These are phyloP conservation scores for Manacus vitellinus DNA, from an alignment of 2,113 vertebrate genomes.

Conservation along the genomic window DNA sequence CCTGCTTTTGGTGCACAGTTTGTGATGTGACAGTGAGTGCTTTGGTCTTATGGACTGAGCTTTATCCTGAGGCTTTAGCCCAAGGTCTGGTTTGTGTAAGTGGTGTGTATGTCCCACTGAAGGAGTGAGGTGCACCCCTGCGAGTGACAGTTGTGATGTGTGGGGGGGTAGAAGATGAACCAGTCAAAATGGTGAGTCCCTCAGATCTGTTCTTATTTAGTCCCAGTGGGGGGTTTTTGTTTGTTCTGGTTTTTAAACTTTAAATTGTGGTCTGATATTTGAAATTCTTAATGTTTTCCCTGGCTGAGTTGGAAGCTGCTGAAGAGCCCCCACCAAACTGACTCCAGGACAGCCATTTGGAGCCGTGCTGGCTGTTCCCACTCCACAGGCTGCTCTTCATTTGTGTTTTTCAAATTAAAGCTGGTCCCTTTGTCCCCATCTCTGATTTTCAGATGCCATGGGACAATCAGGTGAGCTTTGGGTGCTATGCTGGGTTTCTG, in stretches of 20 bases:
- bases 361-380: rapidly evolving
- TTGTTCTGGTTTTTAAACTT: neutral
- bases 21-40: neutral
- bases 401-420: neutral
- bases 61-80: neutral
- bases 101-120: rapidly evolving
- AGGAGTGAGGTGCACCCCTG: neutral
- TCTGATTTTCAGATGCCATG: rapidly evolving
- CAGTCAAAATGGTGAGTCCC: neutral
- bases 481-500: neutral
- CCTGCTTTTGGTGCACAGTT: neutral
- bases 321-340: neutral
- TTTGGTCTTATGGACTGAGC: neutral
- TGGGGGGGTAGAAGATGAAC: neutral
- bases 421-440: neutral
- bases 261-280: neutral
- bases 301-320: neutral
- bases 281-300: neutral
- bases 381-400: neutral
- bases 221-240: neutral
- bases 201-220: neutral
- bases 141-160: too few relatives aligned
- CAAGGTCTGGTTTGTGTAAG: neutral
- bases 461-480: neutral
- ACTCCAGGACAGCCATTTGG: neutral